Base-by-base conservation (phyloP, 2,113 vertebrate species). In the Engraulis encrasicolus region DNA sequence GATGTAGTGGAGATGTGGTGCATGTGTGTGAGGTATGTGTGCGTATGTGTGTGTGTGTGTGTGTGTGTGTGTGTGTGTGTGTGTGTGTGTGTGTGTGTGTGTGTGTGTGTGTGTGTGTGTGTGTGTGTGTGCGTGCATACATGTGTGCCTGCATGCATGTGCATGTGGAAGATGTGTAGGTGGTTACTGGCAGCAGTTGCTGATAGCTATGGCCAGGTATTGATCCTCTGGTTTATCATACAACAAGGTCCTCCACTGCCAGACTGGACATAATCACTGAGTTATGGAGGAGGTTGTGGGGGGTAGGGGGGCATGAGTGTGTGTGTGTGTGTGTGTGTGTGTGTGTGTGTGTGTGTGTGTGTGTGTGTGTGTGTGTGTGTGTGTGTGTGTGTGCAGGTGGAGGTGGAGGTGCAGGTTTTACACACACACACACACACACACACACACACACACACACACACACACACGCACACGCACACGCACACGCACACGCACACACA, bases 301-400 rank as follows among this genome's bases (percentile, higher is more conserved):
- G 4, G 40, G 11, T 27, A 9, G 23, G n/a, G 58, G 23, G 58
- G 23, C 4, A 23, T 20, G 50, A 18, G 18, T 52, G 50, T 52
- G 50, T 52, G 50, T 50, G 19, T 52, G 50, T 52, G 18, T 19
- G 52, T 54, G 52, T 54, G 52, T 54, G 7, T 61, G 58, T 27
- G 58, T 61, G 58, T 27, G 20, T 23, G 20, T 23, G 58, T 27
- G 58, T 12, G 58, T 23, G n/a, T 61, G 20, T 23, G 6, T 61
- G 58, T 61, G 50, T 58, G 52, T 58, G 19, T n/a, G 52, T 58
- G 17, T 58, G 52, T 58, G 52, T 58, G 52, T 58, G 58, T 66
- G 1, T 31, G n/a, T 23, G 58, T 9, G 58, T 58, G 52, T 58
- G 19, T 23, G n/a, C 27, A 23, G 7, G 0, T 2, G 23, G 66